Base-by-base conservation (phyloP, 2,113 vertebrate genomes). In the Corapipo altera region DNA sequence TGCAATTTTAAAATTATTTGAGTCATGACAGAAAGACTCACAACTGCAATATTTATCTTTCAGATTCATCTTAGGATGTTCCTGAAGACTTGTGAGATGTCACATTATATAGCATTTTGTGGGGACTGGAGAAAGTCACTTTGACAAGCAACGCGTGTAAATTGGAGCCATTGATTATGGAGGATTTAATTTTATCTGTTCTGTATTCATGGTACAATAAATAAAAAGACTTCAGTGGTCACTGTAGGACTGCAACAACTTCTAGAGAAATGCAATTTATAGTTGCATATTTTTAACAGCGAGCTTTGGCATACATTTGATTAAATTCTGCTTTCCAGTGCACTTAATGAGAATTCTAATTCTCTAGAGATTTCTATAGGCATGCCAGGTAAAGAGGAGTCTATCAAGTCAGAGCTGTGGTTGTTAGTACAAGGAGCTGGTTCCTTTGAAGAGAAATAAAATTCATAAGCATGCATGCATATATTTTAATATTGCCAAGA, bases 1-100 rank as follows among this genome's bases (percentile, higher is more conserved):
- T 97, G 97, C 97, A 98, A 98, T 98, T 98, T 98, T 97, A 97
- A 98, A 98, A 98, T 98, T 98, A 98, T 98, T 98, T 98, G 96
- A 98, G 98, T 98, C 97, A 98, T 98, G 98, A 98, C 97, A 98
- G 97, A 97, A 97, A 98, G 97, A 97, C 97, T 98, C 97, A 97
- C 94, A 98, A 98, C 96, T 98, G 97, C 97, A 98, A 98, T 98
- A 98, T 98, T 98, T 98, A 98, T 97, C 98, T 97, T 98, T 97
- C 97, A 97, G 82, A 96, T 98, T 97, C 94, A 96, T 97, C 94
- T 96, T 89, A 95, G 90, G 96, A 96, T 91, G 95, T 98, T 98
- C 96, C 93, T 86, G 64, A 97, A 97, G 95, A 96, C 91, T 95
- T 91, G 95, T 84, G 95, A 97, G 96, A 95, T 97, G 97, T 97